Percentiles rank a stretch among this genome's conserved stretches.
Conservation (phyloP, 2,113 vertebrate species). For the Xiphophorus maculatus region DNA sequence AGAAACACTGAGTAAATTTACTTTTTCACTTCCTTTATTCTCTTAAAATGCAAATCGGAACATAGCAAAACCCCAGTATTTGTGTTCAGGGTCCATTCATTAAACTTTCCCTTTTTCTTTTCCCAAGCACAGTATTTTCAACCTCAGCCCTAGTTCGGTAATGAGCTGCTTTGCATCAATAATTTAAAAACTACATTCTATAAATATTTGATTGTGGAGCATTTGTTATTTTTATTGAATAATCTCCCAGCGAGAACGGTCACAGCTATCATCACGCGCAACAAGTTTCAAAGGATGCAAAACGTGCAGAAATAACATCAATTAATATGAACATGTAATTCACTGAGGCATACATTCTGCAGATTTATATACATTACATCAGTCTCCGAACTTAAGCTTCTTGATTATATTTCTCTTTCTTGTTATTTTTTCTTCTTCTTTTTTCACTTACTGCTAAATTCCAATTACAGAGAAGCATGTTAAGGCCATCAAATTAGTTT, state of each 20-base stretch:
- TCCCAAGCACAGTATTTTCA: not conserved
- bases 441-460: slow-evolving; percentile 58
- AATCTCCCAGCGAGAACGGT: not conserved
- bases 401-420: slow-evolving; percentile 43
- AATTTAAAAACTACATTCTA: not conserved
- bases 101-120: not conserved
- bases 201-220: not conserved
- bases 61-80: not conserved
- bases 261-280: not conserved
- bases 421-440: slow-evolving; percentile 12
- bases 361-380: not conserved
- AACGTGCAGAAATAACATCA: not conserved
- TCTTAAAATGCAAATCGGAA: not conserved
- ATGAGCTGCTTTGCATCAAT: slow-evolving; percentile 1
- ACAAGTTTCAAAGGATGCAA: not conserved
- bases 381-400: slow-evolving; percentile 23
- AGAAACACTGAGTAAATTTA: not conserved
- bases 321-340: not conserved
- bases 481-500: slow-evolving; percentile 61
- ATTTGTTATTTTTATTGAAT: not conserved
- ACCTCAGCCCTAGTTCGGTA: not conserved
- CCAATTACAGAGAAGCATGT: slow-evolving; percentile 63
- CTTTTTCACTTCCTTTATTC: not conserved
- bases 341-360: not conserved
- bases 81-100: not conserved